phyloP scores from a whole-genome alignment of 2,797 vertebrate species.

The Notolepis coatsorum region DNA sequence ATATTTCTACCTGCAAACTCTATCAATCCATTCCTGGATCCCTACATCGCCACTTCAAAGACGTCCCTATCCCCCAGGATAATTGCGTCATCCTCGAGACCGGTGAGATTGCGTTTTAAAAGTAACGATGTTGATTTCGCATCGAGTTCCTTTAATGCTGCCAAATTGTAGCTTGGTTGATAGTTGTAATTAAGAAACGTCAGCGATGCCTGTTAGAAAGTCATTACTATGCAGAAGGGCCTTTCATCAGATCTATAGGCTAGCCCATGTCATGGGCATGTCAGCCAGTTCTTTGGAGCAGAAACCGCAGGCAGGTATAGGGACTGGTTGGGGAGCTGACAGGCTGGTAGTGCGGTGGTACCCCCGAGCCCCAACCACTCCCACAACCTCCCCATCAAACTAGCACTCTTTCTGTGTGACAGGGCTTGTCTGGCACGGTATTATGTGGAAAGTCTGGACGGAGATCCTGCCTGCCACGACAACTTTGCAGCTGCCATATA shows the following conservation, averaged over 20 bases:
- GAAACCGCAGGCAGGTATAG: constrained; percentile 67
- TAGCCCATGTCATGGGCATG: constrained; percentile 37
- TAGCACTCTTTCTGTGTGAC: constrained; percentile 42
- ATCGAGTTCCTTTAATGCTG: not conserved
- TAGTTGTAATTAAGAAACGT: not conserved
- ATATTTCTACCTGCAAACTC: constrained; percentile 59
- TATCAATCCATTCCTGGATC: constrained; percentile 47
- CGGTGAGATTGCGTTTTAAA: constrained; percentile 36
- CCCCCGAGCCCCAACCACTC: constrained; percentile 38
- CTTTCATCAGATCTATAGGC: constrained; percentile 3
- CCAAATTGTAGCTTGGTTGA: not conserved
- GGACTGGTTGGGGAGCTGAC: constrained; percentile 44
- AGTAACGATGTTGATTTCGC: not conserved
- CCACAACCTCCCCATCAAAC: constrained; percentile 56
- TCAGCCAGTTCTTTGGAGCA: constrained; percentile 44
- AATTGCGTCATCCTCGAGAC: constrained; percentile 23
- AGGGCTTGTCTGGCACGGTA: constrained; percentile 57
- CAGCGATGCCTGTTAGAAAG: not conserved
- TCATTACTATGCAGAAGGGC: not conserved
- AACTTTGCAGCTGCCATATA: not conserved
- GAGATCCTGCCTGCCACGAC: not conserved
- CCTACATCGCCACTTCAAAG: constrained; percentile 22
- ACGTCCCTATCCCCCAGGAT: constrained; percentile 16
- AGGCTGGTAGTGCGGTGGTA: constrained; percentile 18
- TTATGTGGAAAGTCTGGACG: constrained; percentile 52